These are phyloP conservation scores for Pentalonia nigronervosa DNA, from an alignment of 1,140 invertebrate genomes.

Conservation along the genomic window DNA sequence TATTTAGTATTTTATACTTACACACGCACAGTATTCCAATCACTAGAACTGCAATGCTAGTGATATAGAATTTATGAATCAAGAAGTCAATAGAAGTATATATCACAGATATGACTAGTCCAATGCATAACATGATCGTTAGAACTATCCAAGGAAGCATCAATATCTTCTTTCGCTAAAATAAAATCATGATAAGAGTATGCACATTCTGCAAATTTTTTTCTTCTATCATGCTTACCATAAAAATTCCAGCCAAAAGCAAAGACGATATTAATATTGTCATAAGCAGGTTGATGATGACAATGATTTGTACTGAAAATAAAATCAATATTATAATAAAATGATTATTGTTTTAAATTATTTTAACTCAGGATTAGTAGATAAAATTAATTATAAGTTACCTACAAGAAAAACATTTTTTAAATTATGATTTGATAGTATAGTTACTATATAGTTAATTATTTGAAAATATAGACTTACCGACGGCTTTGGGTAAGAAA, in stretches of 20 bases:
- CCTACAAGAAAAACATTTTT: constrained; percentile 28
- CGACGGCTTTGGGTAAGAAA: constrained; percentile 67
- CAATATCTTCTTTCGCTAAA: constrained; percentile 77
- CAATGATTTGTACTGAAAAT: constrained; percentile 74
- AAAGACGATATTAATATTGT: constrained; percentile 79
- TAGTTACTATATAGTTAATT: background rate
- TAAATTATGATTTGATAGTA: background rate
- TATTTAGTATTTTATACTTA: constrained; percentile 64
- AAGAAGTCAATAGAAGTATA: constrained; percentile 78
- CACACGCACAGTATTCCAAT: constrained; percentile 71
- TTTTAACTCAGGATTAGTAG: background rate
- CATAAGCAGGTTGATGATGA: constrained; percentile 82
- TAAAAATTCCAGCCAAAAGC: constrained; percentile 72
- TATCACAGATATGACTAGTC: constrained; percentile 76
- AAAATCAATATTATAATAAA: background rate
- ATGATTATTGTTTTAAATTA: background rate
- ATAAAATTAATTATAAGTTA: background rate
- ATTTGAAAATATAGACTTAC: constrained; percentile 60
- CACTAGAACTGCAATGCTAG: constrained; percentile 70
- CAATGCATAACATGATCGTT: constrained; percentile 77
- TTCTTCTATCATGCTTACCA: background rate
- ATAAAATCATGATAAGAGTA: background rate
- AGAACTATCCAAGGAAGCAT: constrained; percentile 84
- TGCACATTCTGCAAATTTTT: background rate
- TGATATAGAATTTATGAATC: constrained; percentile 68